These are phyloP conservation scores for Microplitis deprimator DNA, from an alignment of 2,888 invertebrate species.

Conservation along the genomic window DNA sequence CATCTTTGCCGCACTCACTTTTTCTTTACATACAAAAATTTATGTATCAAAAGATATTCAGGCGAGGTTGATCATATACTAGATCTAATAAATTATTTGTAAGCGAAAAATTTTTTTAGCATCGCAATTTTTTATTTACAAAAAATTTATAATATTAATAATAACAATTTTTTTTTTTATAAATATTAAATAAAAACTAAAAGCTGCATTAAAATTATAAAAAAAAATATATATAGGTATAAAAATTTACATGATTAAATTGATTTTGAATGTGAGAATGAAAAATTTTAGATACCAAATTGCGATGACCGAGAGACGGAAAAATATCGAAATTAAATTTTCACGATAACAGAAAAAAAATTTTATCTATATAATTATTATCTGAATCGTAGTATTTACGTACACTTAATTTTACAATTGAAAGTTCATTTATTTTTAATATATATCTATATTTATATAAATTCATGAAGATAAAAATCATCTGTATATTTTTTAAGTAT, in stretches of 20 bases:
- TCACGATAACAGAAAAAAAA: neutral
- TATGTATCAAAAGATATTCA: no score
- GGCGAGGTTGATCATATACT: no score
- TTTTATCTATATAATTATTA: neutral
- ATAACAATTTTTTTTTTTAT: neutral
- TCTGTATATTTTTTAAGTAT: conserved; percentile 2
- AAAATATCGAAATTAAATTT: neutral
- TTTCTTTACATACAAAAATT: no score
- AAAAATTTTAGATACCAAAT: neutral
- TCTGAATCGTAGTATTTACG: neutral
- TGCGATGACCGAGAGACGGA: neutral
- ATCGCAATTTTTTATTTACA: neutral
- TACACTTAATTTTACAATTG: neutral
- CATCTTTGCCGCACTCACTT: no score
- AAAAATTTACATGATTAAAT: neutral
- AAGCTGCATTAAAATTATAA: neutral
- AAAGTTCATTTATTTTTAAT: conserved; percentile 12
- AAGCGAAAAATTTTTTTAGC: neutral
- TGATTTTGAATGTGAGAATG: neutral
- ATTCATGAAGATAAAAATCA: neutral
- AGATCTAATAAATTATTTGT: no score
- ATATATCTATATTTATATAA: conserved; percentile 20
- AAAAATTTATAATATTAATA: neutral
- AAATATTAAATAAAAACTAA: neutral
- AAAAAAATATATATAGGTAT: neutral